Conservation (phyloP, 2,113 vertebrate species). For the Protomyctophum bolini region DNA sequence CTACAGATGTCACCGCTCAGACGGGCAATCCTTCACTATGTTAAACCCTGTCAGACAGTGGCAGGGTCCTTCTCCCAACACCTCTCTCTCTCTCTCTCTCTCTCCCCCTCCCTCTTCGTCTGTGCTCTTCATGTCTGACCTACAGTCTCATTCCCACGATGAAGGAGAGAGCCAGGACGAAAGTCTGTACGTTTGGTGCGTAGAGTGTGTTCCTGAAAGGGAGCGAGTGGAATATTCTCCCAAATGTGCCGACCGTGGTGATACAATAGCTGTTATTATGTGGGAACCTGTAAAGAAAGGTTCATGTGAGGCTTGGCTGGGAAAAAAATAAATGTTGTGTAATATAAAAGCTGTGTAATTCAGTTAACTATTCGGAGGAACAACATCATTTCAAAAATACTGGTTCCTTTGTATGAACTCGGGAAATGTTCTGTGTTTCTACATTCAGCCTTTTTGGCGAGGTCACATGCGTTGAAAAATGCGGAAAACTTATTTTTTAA, state of each 20-base stretch:
- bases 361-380: no score
- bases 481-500: no score
- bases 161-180: slow-evolving; percentile 59
- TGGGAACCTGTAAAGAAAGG: slow-evolving; percentile 74
- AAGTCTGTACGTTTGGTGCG: slow-evolving; percentile 73
- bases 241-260: slow-evolving; percentile 82
- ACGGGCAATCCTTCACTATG: slow-evolving; percentile 52
- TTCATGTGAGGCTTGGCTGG: slow-evolving; percentile 39
- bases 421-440: neutral
- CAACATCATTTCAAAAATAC: no score
- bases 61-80: slow-evolving; percentile 13
- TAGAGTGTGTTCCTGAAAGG: slow-evolving; percentile 70
- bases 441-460: no score
- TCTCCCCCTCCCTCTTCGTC: slow-evolving; percentile 20
- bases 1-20: slow-evolving; percentile 75
- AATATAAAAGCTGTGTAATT: no score
- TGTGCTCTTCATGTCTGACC: slow-evolving; percentile 43
- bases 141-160: slow-evolving; percentile 60
- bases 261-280: slow-evolving; percentile 79
- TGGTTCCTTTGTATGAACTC: neutral
- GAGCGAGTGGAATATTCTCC: slow-evolving; percentile 81
- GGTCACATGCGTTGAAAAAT: no score
- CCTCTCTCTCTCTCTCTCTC: slow-evolving; percentile 20
- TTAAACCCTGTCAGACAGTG: slow-evolving; percentile 60
- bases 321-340: no score